Evolutionary conservation across 2,113 vertebrate species (phyloP).

Genomic region (Megaceryle torquata): DNA sequence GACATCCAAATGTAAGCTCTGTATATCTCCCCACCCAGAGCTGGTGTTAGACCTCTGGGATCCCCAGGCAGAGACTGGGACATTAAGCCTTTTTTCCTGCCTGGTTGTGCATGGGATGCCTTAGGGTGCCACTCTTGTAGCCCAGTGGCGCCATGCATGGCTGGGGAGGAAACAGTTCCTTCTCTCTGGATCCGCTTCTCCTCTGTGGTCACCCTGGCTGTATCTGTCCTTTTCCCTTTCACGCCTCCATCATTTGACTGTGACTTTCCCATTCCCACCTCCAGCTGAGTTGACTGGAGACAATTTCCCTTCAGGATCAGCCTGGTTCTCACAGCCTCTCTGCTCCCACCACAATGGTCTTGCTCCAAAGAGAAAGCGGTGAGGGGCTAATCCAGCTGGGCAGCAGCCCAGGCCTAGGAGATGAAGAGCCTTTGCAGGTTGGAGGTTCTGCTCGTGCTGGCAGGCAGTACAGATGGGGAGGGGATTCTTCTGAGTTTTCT

Average conservation of each 20-base stretch:
- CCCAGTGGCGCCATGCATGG: neutral
- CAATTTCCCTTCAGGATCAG: neutral
- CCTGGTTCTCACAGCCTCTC: constrained; percentile 41
- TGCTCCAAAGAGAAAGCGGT: constrained; percentile 15
- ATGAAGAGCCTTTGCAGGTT: constrained; percentile 41
- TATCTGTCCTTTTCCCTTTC: neutral
- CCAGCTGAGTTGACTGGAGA: neutral
- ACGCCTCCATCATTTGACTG: neutral
- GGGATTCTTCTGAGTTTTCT: constrained; percentile 75
- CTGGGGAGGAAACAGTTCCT: neutral
- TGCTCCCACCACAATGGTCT: neutral
- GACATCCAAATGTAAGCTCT: neutral
- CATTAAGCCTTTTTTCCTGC: neutral
- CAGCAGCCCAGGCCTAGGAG: constrained; percentile 32
- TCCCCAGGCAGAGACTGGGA: neutral
- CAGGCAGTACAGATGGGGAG: constrained; percentile 61
- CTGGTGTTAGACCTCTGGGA: neutral
- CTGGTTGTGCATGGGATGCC: fast-evolving
- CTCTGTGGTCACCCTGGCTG: neutral
- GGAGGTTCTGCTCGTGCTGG: constrained; percentile 63
- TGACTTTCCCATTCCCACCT: neutral
- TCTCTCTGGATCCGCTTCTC: neutral
- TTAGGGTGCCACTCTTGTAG: neutral
- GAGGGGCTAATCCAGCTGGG: constrained; percentile 50
- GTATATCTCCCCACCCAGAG: neutral